Evolutionary conservation across 2,797 vertebrate genomes (phyloP), one percentile per base, ranked within the genome.

Genomic region (Labeo calbasu): DNA sequence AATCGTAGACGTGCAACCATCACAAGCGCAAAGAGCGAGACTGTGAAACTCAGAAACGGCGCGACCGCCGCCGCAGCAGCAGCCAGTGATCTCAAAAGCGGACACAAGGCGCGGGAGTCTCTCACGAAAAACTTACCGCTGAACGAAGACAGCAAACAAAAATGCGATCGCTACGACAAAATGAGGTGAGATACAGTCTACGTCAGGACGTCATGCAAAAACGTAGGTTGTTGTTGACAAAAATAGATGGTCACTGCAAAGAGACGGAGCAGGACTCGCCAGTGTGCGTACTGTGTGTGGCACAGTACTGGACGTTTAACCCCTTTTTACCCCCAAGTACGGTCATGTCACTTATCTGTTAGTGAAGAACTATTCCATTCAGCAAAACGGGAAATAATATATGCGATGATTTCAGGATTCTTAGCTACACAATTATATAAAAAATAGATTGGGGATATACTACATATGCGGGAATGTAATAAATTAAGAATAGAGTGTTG

Each of bases 101-200:
- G 83, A 53, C 86, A 36, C 0, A 90, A 87, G 10, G 70, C n/a
- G 0, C 85, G 87, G 69, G 92, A 92, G 13, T 55, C 70, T 0
- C 14, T 15, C 25, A 36, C 72, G 9, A 14, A 76, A 5, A 78
- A 76, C 15, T 5, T 87, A 0, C 40, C 50, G 19, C 90, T 86
- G 23, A 81, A 25, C 0, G 90, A 91, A 3, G 93, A 88, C 46
- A 86, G 71, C 55, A 93, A 87, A 57, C 72, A 77, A 48, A 89
- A 53, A 77, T 66, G 28, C 15, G 92, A 90, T 53, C 23, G 71
- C 2, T 61, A 82, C 28, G 93, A 93, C 14, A 80, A 85, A 69
- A 70, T 95, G 63, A 92, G 92, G 94, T 95, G 88, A 92, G 92
- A 53, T 50, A 7, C 10, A 57, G n/a, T 76, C 2, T 48, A 48